phyloP scores from a whole-genome alignment of 2,113 vertebrate genomes.

The Atractosteus spatula region DNA sequence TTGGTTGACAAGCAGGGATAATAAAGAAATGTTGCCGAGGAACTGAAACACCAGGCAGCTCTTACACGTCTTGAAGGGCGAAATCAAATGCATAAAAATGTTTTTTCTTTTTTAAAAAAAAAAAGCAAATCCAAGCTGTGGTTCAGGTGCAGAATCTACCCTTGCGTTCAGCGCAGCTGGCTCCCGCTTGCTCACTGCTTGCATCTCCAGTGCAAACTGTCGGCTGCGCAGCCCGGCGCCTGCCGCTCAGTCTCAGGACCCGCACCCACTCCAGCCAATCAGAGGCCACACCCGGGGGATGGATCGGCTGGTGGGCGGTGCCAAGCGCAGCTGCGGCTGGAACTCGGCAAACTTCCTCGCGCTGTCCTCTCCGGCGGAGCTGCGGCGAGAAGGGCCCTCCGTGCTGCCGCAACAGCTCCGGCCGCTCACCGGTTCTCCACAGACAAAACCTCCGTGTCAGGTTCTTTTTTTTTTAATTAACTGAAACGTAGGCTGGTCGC shows the following conservation, averaged over 20 bases:
- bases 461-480: too few relatives aligned
- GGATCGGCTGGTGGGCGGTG: constrained; percentile 63
- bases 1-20: not conserved
- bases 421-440: too few relatives aligned
- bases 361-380: constrained; percentile 31
- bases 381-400: constrained; percentile 31
- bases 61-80: constrained; percentile 37
- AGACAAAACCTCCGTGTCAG: too few relatives aligned
- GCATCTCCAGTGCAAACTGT: constrained; percentile 64
- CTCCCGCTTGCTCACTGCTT: constrained; percentile 57
- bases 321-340: constrained; percentile 47
- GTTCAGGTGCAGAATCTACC: constrained; percentile 41
- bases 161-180: constrained; percentile 47
- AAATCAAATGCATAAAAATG: constrained; percentile 31
- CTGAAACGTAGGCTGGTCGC: too few relatives aligned
- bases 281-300: constrained; percentile 54
- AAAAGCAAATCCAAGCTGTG: constrained; percentile 45
- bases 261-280: constrained; percentile 59
- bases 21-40: constrained; percentile 25
- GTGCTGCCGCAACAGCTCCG: too few relatives aligned
- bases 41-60: constrained; percentile 24
- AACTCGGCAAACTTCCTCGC: constrained; percentile 53
- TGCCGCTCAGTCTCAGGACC: constrained; percentile 67
- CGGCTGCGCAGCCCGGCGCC: constrained; percentile 56
- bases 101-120: too few relatives aligned